Evolutionary conservation across 2,888 invertebrate genomes (phyloP), one percentile per base, ranked within the genome.

Genomic region (Epistrophe eligans): DNA sequence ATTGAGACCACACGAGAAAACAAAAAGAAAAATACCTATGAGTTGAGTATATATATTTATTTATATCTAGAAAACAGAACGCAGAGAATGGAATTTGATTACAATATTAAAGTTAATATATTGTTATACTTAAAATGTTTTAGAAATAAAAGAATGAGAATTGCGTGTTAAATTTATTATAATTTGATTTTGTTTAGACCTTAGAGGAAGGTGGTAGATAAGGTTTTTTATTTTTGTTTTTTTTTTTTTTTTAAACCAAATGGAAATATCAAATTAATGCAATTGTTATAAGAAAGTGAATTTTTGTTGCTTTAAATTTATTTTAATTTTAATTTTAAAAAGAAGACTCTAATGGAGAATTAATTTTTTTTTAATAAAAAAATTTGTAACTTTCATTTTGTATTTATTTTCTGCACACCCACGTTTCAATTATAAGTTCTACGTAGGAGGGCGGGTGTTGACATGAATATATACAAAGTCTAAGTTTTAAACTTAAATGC

Each of bases 1-100:
- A 85, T 85, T 85, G 82, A 81, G 82, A 85, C 85, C 85, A 85
- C 82, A 85, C 85, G 77, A 80, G 66, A 60, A 79, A 83, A 80
- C 19, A 43, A 45, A 60, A 28, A 57, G 28, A 35, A 50, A 28
- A 57, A 77, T 58, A 67, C 45, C 15, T 28, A 66, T 17, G 43
- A 10, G 24, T 24, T 24, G 24, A 24, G 2, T 24, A 3, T 38
- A 38, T 43, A 11, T 15, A 32, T 4, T 7, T 19, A 60, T 11
- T 7, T 19, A 60, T 11, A 60, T 52, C 24, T 28, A 13, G 38
- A 28, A 64, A 55, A 64, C 7, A 60, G 4, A 52, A 55, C 9
- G 13, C 7, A 76, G 19, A 38, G 77, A 81, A 81, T 73, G 81
- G 74, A 81, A 77, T 85, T 85, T 70, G 77, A 82, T 81, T 77